Conservation (phyloP, 2,888 invertebrate genomes). For the Marronus borbonicus region DNA sequence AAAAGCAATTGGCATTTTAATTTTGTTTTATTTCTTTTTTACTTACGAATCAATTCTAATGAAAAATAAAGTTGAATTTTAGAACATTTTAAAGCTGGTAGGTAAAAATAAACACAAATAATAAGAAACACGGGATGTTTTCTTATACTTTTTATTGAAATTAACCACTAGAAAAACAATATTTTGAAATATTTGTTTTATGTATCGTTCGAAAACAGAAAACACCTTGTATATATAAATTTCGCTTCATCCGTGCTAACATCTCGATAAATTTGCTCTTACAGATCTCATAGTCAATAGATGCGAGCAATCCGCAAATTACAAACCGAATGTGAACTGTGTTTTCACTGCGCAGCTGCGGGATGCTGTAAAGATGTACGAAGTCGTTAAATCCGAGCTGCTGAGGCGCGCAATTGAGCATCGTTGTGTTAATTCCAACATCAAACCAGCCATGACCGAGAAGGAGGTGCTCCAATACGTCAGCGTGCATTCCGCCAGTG, state of each 20-base stretch:
- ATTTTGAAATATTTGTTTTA: too few species aligned
- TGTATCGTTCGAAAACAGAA: too few species aligned
- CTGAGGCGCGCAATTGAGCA: constrained; percentile 74
- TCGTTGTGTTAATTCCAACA: constrained; percentile 73
- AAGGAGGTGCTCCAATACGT: constrained; percentile 72
- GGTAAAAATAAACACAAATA: too few species aligned
- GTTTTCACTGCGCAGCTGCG: constrained; percentile 76
- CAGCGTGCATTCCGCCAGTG: constrained; percentile 59
- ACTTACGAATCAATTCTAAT: too few species aligned
- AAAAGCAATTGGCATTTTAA: constrained; percentile 10
- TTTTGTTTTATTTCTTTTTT: constrained; percentile 31
- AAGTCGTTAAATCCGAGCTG: constrained; percentile 78
- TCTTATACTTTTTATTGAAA: too few species aligned
- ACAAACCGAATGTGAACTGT: constrained; percentile 77
- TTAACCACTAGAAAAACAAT: too few species aligned
- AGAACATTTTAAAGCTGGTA: too few species aligned
- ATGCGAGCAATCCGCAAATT: constrained; percentile 73
- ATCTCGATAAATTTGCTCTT: constrained; percentile 48
- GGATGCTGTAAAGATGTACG: constrained; percentile 77
- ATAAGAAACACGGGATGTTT: too few species aligned
- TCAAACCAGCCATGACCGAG: constrained; percentile 76
- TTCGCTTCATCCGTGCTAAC: too few species aligned
- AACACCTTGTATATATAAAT: too few species aligned
- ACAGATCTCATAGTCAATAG: constrained; percentile 73
- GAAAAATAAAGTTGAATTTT: too few species aligned